Percentiles rank a stretch among this genome's conserved stretches.
Conservation (phyloP, 2,113 vertebrate species). For the Dicerorhinus sumatrensis region DNA sequence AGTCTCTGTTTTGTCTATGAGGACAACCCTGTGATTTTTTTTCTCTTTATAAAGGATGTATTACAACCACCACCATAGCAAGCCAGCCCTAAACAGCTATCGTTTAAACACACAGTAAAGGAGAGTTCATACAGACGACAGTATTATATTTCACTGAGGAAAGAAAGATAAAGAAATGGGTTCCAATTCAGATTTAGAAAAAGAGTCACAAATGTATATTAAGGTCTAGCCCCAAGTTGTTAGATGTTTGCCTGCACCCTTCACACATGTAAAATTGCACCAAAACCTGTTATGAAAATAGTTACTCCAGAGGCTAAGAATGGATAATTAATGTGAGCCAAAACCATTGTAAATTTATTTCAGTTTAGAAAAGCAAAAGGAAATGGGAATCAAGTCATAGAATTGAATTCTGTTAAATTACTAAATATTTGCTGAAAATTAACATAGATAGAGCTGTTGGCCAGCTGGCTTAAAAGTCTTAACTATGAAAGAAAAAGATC, state of each 20-base stretch:
- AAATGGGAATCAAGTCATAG: conserved; percentile 35
- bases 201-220: background rate
- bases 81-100: background rate
- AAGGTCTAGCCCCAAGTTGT: background rate
- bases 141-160: background rate
- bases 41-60: background rate
- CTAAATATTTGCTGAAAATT: conserved; percentile 56
- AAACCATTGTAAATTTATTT: conserved; percentile 53
- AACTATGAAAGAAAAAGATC: conserved; percentile 38
- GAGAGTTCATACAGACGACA: background rate
- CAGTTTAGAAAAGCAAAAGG: conserved; percentile 47
- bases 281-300: conserved; percentile 47
- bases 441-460: conserved; percentile 8
- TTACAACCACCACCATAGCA: background rate
- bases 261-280: background rate
- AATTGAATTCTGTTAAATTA: conserved; percentile 44
- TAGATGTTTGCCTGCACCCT: background rate
- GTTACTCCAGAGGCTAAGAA: background rate
- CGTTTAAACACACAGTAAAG: background rate
- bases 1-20: conserved; percentile 22
- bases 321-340: conserved; percentile 6
- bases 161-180: background rate
- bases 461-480: conserved; percentile 40
- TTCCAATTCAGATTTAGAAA: conserved; percentile 27
- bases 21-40: background rate